A percentile compares a stretch with the other conserved stretches of the same genome.
These are phyloP conservation scores for Bubo scandiacus DNA, from an alignment of 2,113 vertebrate species.

Conservation along the genomic window DNA sequence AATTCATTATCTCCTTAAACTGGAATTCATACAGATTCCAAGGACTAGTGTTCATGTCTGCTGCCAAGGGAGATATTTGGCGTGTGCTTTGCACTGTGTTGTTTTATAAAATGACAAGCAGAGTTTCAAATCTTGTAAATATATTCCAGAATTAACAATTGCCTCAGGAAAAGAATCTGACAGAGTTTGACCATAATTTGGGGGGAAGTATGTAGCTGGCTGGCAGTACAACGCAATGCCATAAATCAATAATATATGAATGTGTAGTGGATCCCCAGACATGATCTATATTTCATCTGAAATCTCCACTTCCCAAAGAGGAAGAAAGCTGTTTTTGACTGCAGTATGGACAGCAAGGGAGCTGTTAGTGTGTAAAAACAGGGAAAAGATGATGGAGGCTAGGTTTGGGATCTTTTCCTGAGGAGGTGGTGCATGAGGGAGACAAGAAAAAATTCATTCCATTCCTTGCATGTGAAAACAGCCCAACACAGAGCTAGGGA, in stretches of 20 bases:
- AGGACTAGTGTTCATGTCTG: not conserved
- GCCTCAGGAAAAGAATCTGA: not conserved
- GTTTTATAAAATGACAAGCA: not conserved
- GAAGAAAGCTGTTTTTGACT: not conserved
- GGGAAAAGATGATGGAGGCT: not conserved
- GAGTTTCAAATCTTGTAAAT: not conserved
- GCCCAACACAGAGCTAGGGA: not conserved
- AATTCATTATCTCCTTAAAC: conserved; percentile 3
- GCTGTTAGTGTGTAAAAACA: not conserved
- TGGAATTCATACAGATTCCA: not conserved
- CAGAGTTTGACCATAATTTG: not conserved
- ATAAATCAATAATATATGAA: not conserved
- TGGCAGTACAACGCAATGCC: not conserved
- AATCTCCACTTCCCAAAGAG: not conserved
- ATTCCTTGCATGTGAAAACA: not conserved
- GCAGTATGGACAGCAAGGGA: not conserved
- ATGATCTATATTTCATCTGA: not conserved
- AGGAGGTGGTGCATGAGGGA: accelerated
- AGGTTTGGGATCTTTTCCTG: not conserved
- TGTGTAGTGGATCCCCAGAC: not conserved
- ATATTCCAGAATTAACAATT: not conserved
- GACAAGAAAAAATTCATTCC: not conserved
- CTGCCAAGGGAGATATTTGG: not conserved
- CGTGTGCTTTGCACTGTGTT: not conserved
- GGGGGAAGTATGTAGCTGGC: not conserved